phyloP scores from a whole-genome alignment of 2,888 invertebrate genomes.

The Diarsia dahlii region DNA sequence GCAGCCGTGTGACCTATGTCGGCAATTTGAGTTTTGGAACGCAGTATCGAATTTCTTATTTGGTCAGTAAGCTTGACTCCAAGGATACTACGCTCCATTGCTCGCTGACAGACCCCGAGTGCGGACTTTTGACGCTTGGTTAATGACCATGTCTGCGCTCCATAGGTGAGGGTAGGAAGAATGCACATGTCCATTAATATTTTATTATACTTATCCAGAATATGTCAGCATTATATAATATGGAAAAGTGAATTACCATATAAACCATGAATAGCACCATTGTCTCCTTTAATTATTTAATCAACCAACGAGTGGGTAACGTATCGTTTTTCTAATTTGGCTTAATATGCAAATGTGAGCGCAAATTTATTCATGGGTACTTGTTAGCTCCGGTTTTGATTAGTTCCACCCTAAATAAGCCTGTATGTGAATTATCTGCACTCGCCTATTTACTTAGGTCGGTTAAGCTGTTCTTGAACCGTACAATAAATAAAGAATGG shows the following conservation, averaged over 20 bases:
- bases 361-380: conserved; percentile 72
- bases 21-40: too few species aligned
- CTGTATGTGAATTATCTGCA: conserved; percentile 69
- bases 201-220: not conserved
- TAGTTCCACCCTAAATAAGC: conserved; percentile 70
- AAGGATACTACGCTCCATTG: too few species aligned
- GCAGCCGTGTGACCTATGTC: too few species aligned
- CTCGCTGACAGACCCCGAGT: too few species aligned
- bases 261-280: not conserved
- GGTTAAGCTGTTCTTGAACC: conserved; percentile 68
- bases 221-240: too few species aligned
- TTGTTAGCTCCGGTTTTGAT: conserved; percentile 71
- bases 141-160: too few species aligned
- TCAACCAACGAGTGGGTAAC: conserved; percentile 47
- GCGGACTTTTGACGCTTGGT: too few species aligned
- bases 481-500: conserved; percentile 67
- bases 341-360: conserved; percentile 62
- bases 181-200: too few species aligned
- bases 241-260: conserved; percentile 7
- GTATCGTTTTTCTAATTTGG: conserved; percentile 59
- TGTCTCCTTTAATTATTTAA: conserved; percentile 51
- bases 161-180: too few species aligned
- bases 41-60: too few species aligned
- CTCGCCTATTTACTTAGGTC: conserved; percentile 72
- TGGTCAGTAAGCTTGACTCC: too few species aligned